phyloP scores from a whole-genome alignment of 1,140 invertebrate species.

The Coenobita brevimanus region DNA sequence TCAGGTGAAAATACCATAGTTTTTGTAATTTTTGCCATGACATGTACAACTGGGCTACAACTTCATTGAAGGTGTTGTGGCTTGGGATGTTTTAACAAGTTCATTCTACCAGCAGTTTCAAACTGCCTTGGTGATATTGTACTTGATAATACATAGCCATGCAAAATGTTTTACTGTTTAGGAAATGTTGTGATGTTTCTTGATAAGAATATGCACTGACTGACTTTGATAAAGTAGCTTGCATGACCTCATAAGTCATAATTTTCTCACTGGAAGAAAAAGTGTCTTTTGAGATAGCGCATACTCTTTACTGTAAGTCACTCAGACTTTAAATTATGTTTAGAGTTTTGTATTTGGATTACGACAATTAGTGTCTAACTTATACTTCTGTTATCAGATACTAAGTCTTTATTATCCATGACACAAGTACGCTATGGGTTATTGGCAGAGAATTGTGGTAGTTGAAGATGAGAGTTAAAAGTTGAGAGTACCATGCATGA shows the following conservation, averaged over 20 bases:
- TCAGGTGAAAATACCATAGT: slow-evolving; percentile 67
- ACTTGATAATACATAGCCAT: slow-evolving; percentile 61
- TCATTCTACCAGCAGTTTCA: slow-evolving; percentile 50
- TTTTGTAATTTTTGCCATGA: slow-evolving; percentile 67
- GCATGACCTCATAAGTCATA: slow-evolving; percentile 6
- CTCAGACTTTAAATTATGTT: slow-evolving; percentile 36
- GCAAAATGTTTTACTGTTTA: slow-evolving; percentile 66
- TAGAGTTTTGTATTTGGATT: slow-evolving; percentile 57
- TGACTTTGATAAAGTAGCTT: not conserved
- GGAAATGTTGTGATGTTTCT: slow-evolving; percentile 65
- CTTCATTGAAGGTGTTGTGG: slow-evolving; percentile 38
- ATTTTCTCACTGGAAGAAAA: not conserved
- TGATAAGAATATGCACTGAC: slow-evolving; percentile 38
- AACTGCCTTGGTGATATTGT: slow-evolving; percentile 60
- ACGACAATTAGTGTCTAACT: slow-evolving; percentile 1
- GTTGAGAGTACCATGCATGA: not conserved
- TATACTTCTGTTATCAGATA: slow-evolving; percentile 17
- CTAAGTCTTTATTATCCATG: slow-evolving; percentile 22
- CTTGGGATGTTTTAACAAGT: slow-evolving; percentile 44
- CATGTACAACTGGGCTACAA: slow-evolving; percentile 57
- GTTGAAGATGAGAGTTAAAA: too few relatives aligned
- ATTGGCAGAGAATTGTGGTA: too few relatives aligned
- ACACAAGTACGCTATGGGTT: not conserved
- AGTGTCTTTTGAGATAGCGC: slow-evolving; percentile 8
- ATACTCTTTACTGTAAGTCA: slow-evolving; percentile 10